A percentile compares a stretch with the other conserved stretches of the same genome.
phyloP scores from a whole-genome alignment of 1,140 invertebrate species.

The Odontomachus brunneus region DNA sequence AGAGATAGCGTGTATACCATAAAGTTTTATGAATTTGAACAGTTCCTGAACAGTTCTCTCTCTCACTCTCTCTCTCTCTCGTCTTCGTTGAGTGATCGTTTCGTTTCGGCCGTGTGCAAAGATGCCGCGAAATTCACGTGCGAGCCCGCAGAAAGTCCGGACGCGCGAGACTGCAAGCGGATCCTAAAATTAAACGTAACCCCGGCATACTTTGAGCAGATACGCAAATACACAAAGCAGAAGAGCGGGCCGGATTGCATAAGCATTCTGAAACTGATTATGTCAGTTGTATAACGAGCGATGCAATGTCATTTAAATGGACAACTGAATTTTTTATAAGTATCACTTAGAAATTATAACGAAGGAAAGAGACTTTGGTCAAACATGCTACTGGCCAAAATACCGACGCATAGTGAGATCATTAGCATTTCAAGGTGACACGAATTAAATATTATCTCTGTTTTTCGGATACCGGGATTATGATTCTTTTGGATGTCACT shows the following conservation, averaged over 20 bases:
- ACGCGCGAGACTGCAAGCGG: background rate
- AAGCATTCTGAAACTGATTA: slow-evolving; percentile 56
- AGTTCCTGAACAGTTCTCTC: no score
- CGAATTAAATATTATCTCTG: no score
- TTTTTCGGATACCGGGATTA: no score
- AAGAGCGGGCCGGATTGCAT: slow-evolving; percentile 52
- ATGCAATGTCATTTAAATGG: slow-evolving; percentile 15
- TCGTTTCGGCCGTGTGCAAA: background rate
- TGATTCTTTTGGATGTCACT: no score
- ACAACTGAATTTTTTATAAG: slow-evolving; percentile 17
- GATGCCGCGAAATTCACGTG: slow-evolving; percentile 26
- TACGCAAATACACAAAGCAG: slow-evolving; percentile 30
- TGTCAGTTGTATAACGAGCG: slow-evolving; percentile 32
- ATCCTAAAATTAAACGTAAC: slow-evolving; percentile 68
- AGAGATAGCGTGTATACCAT: background rate
- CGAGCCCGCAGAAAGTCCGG: slow-evolving; percentile 10
- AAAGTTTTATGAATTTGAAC: no score
- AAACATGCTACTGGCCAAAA: no score
- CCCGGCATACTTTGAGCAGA: slow-evolving; percentile 56
- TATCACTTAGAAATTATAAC: no score
- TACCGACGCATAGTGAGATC: no score
- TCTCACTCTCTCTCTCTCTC: background rate
- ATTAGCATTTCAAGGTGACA: no score
- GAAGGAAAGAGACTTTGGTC: no score
- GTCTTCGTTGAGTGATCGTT: background rate